Conservation (phyloP, 2,888 invertebrate genomes). For the Tenthredo scrophulariae region DNA sequence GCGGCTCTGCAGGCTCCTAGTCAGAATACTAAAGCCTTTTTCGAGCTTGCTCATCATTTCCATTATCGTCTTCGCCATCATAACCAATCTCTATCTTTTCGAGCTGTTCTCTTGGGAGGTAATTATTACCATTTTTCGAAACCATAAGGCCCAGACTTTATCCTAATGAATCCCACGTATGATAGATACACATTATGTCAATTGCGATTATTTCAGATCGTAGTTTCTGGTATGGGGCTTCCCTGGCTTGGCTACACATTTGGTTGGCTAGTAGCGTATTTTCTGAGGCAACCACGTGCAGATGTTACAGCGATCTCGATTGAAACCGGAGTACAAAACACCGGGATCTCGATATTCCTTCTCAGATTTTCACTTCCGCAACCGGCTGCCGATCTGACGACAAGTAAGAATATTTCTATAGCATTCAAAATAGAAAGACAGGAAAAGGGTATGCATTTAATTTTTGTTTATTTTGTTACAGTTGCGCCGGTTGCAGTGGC, state of each 20-base stretch:
- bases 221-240: slow-evolving; percentile 88
- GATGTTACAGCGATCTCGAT: slow-evolving; percentile 94
- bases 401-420: slow-evolving; percentile 80
- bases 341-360: slow-evolving; percentile 94
- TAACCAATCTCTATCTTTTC: slow-evolving; percentile 94
- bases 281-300: slow-evolving; percentile 82
- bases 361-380: slow-evolving; percentile 89
- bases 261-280: slow-evolving; percentile 84
- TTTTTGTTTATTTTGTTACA: slow-evolving; percentile 74
- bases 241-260: slow-evolving; percentile 90
- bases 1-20: slow-evolving; percentile 84
- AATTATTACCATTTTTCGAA: slow-evolving; percentile 61
- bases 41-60: slow-evolving; percentile 89
- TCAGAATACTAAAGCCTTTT: slow-evolving; percentile 91
- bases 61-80: slow-evolving; percentile 91
- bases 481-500: slow-evolving; percentile 95
- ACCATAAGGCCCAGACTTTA: not conserved
- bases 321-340: slow-evolving; percentile 96
- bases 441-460: not conserved
- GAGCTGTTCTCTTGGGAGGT: slow-evolving; percentile 93
- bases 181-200: not conserved
- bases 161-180: not conserved
- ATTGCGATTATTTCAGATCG: slow-evolving; percentile 81
- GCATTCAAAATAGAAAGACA: not conserved
- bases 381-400: slow-evolving; percentile 93